phyloP scores from a whole-genome alignment of 2,797 vertebrate species.

The Cyclopterus lumpus region DNA sequence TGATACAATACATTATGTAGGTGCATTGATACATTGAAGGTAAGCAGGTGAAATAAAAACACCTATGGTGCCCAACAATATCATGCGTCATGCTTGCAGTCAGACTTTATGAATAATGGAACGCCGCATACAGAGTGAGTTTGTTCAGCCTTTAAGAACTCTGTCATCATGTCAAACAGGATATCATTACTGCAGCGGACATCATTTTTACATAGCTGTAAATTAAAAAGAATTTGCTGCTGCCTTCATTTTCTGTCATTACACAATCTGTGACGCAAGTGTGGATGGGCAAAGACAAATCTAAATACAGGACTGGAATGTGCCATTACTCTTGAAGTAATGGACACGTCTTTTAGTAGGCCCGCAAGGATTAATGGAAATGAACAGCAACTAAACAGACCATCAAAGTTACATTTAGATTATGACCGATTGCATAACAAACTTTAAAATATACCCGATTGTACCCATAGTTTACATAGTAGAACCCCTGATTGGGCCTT shows the following conservation, averaged over 20 bases:
- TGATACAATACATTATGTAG: slow-evolving; percentile 11
- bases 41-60: not conserved
- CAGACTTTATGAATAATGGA: slow-evolving; percentile 4
- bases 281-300: not conserved
- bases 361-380: not conserved
- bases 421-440: not conserved
- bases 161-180: not conserved
- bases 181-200: slow-evolving; percentile 28
- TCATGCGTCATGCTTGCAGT: not conserved
- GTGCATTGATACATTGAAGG: not conserved
- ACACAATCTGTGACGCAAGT: not conserved
- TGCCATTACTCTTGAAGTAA: not conserved
- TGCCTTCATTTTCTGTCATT: not conserved
- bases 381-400: not conserved
- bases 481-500: not conserved
- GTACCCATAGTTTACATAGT: not conserved
- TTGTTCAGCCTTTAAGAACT: slow-evolving; percentile 5
- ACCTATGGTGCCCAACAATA: not conserved
- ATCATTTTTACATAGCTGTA: slow-evolving; percentile 2
- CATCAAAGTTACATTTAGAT: not conserved
- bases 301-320: not conserved
- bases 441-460: not conserved
- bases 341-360: not conserved
- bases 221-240: slow-evolving; percentile 11
- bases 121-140: slow-evolving; percentile 7